Percentiles rank a stretch among this genome's conserved stretches.
These are phyloP conservation scores for Neodiprion pinetum DNA, from an alignment of 1,140 invertebrate species.

Conservation along the genomic window DNA sequence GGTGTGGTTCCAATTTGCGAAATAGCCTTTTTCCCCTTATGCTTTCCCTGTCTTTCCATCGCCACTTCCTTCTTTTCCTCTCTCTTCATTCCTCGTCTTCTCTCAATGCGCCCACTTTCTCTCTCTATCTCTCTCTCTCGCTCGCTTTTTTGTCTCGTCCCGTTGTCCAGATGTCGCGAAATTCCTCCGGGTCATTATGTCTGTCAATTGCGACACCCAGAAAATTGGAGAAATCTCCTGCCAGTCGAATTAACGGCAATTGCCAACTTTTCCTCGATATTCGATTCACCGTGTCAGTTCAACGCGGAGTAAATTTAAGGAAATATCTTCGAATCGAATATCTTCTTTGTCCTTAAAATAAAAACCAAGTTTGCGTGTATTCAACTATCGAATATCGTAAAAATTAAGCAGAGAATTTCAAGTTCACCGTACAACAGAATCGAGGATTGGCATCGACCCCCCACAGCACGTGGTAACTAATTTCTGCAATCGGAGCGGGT, in stretches of 20 bases:
- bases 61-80: too few relatives aligned
- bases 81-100: too few relatives aligned
- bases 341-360: too few relatives aligned
- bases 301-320: too few relatives aligned
- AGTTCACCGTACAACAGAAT: too few relatives aligned
- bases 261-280: too few relatives aligned
- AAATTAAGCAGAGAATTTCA: too few relatives aligned
- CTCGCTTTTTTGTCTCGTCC: constrained; percentile 19
- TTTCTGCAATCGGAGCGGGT: constrained; percentile 39
- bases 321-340: too few relatives aligned
- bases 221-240: background rate
- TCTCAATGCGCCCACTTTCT: too few relatives aligned
- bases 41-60: background rate
- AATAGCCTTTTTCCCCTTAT: constrained; percentile 34
- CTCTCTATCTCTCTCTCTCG: constrained; percentile 6
- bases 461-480: constrained; percentile 43
- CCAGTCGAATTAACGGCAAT: background rate
- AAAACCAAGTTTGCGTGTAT: too few relatives aligned
- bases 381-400: too few relatives aligned
- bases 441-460: constrained; percentile 17
- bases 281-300: too few relatives aligned
- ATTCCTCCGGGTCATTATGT: background rate
- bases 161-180: constrained; percentile 44
- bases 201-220: background rate
- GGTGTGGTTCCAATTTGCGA: constrained; percentile 55